Percentiles rank a stretch among this genome's conserved stretches.
Evolutionary conservation across 2,888 invertebrate genomes (phyloP).

Genomic region (Brachynemurus nebulosus): DNA sequence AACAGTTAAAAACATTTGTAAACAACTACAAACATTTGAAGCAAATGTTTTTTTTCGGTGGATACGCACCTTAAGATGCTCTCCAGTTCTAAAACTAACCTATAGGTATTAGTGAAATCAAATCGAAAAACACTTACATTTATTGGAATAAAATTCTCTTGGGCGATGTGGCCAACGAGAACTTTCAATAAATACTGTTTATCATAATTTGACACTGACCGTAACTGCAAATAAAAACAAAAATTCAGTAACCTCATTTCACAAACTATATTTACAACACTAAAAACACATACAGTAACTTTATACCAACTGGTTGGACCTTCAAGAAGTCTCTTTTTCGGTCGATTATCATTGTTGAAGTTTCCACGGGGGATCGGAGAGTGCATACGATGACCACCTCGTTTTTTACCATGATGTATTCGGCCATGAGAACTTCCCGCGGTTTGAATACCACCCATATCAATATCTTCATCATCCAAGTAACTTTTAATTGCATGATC

Average conservation of each 20-base stretch:
- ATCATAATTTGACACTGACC: constrained; percentile 59
- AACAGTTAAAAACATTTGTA: too few species aligned
- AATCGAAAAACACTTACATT: constrained; percentile 30
- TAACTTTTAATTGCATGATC: constrained; percentile 27
- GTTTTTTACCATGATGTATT: constrained; percentile 15
- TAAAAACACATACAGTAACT: constrained; percentile 36
- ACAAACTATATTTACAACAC: background rate
- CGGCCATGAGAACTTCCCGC: constrained; percentile 22
- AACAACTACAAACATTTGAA: too few species aligned
- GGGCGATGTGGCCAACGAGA: constrained; percentile 45
- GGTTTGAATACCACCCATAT: constrained; percentile 39
- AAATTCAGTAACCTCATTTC: background rate
- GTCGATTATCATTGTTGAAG: constrained; percentile 26
- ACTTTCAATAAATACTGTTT: constrained; percentile 50
- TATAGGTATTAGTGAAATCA: constrained; percentile 4
- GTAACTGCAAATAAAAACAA: constrained; percentile 32
- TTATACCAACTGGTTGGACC: constrained; percentile 56
- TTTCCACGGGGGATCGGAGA: constrained; percentile 9
- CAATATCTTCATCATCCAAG: constrained; percentile 47
- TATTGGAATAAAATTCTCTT: constrained; percentile 51
- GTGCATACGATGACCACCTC: constrained; percentile 24
- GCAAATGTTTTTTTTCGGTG: too few species aligned
- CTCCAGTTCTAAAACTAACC: too few species aligned
- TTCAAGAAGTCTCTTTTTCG: constrained; percentile 34
- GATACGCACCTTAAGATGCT: too few species aligned